Evolutionary conservation across 2,113 vertebrate species (phyloP).

Genomic region (Tachuris rubrigastra): DNA sequence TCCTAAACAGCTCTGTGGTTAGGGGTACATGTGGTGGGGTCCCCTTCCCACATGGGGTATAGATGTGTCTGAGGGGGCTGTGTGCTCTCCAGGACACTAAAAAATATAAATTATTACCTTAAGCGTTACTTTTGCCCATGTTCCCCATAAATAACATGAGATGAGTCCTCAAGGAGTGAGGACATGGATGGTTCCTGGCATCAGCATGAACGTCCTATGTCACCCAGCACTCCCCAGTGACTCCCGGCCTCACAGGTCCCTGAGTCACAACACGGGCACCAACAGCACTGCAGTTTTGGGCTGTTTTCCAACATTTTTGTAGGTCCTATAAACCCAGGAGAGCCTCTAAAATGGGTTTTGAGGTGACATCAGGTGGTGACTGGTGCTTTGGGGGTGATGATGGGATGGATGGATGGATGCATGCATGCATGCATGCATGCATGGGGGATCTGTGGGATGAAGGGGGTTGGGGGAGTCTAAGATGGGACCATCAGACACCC

Average conservation of each 20-base stretch:
- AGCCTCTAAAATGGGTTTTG: background rate
- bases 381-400: background rate
- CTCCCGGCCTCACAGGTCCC: background rate
- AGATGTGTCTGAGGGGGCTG: background rate
- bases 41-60: rapidly evolving
- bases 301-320: background rate
- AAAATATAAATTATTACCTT: background rate
- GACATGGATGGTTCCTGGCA: background rate
- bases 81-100: background rate
- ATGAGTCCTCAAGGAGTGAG: rapidly evolving
- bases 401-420: rapidly evolving
- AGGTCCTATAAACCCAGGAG: background rate
- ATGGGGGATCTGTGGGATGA: background rate
- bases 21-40: rapidly evolving
- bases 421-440: too few species aligned
- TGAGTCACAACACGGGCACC: background rate
- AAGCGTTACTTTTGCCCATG: rapidly evolving
- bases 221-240: rapidly evolving
- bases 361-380: background rate
- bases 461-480: background rate
- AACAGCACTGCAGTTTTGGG: background rate
- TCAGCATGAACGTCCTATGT: rapidly evolving
- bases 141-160: background rate
- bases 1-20: background rate
- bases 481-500: background rate